phyloP scores from a whole-genome alignment of 2,888 invertebrate genomes.

The Xestobium rufovillosum region DNA sequence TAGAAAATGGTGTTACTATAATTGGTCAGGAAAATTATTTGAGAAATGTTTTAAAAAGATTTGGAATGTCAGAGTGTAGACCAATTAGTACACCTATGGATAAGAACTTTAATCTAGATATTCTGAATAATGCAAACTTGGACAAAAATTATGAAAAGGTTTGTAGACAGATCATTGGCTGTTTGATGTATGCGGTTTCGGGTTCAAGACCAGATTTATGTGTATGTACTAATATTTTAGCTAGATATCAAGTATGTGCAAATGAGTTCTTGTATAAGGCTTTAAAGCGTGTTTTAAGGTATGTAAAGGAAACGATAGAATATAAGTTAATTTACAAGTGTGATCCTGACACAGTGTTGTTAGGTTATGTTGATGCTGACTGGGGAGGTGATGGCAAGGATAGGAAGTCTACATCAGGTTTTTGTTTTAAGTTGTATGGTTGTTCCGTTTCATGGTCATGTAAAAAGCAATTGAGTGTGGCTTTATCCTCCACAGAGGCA shows the following conservation, averaged over 20 bases:
- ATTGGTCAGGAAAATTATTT: conserved; percentile 12
- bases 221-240: conserved; percentile 13
- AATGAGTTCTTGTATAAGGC: conserved; percentile 16
- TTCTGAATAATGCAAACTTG: conserved; percentile 12
- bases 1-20: conserved; percentile 3
- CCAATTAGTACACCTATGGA: conserved; percentile 14
- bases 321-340: conserved; percentile 8
- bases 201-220: conserved; percentile 21
- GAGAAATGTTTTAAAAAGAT: conserved; percentile 11
- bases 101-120: conserved; percentile 16
- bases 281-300: conserved; percentile 14
- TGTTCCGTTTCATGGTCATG: conserved; percentile 9
- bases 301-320: conserved; percentile 18
- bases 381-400: conserved; percentile 16
- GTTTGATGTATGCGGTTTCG: conserved; percentile 20
- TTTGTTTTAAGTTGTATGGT: conserved; percentile 8
- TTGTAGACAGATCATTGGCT: conserved; percentile 20
- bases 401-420: conserved; percentile 16
- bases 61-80: conserved; percentile 14
- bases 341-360: conserved; percentile 10
- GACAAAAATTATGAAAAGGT: conserved; percentile 12
- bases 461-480: conserved; percentile 9
- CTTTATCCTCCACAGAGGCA: conserved; percentile 13
- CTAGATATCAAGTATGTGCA: conserved; percentile 16
- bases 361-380: conserved; percentile 18